These are phyloP conservation scores for Plemyria rubiginata DNA, from an alignment of 2,888 invertebrate species.

Conservation along the genomic window DNA sequence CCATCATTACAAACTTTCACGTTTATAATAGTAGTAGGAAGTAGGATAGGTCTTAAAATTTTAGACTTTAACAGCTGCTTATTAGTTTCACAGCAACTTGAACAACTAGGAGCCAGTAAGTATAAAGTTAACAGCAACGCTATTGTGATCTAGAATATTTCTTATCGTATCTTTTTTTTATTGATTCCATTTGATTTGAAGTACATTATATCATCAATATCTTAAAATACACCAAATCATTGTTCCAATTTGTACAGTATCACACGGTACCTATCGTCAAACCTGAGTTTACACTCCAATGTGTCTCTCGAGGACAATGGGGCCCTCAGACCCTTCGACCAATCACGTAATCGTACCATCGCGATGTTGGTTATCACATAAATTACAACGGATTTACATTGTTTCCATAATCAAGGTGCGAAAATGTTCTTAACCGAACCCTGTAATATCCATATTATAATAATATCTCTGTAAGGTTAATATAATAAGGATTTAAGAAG, in stretches of 20 bases:
- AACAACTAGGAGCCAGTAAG: no score
- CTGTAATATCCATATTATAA: neutral
- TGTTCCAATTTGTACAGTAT: conserved; percentile 1
- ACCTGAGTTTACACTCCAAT: conserved; percentile 25
- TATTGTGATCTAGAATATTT: no score
- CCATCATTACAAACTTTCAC: no score
- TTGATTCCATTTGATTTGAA: no score
- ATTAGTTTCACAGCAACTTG: no score
- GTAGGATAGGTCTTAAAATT: no score
- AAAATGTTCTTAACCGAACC: conserved; percentile 4
- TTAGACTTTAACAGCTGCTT: no score
- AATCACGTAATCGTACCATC: conserved; percentile 31
- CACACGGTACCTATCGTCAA: conserved; percentile 12
- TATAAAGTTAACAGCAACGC: no score
- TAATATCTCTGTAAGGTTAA: no score
- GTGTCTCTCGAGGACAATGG: conserved; percentile 35
- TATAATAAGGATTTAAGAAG: no score
- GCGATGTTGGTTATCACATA: conserved; percentile 29
- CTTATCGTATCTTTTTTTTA: no score
- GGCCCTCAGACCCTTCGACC: conserved; percentile 28
- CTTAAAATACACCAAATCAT: neutral
- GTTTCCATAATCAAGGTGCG: conserved; percentile 9
- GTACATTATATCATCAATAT: neutral
- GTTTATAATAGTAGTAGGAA: no score
- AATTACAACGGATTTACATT: conserved; percentile 23